Conservation (phyloP, 2,888 invertebrate genomes). For the Druceiella hillmani region DNA sequence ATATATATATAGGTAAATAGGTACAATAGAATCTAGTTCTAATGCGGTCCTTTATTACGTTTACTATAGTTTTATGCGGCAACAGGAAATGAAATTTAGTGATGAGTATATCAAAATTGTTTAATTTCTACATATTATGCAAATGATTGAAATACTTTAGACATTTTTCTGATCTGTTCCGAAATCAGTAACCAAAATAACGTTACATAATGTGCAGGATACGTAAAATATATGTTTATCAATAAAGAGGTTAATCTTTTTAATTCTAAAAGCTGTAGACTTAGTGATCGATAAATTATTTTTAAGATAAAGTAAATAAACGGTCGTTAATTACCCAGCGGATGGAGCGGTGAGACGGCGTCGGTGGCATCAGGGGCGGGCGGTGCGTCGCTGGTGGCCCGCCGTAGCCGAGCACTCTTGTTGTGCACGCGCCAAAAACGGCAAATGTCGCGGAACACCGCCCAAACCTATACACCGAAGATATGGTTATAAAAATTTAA, state of each 20-base stretch:
- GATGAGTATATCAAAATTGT: no score
- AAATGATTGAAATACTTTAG: no score
- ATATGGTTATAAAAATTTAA: slow-evolving; percentile 19
- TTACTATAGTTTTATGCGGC: no score
- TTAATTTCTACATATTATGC: no score
- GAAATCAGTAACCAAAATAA: no score
- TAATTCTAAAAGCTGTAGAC: slow-evolving; percentile 31
- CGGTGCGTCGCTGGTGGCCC: slow-evolving; percentile 34
- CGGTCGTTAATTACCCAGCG: neutral
- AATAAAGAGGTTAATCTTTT: slow-evolving; percentile 3
- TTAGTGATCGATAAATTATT: slow-evolving; percentile 26
- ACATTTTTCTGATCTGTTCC: no score
- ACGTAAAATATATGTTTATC: neutral
- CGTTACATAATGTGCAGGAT: slow-evolving; percentile 4
- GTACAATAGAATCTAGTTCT: no score
- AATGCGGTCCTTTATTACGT: no score
- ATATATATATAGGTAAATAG: no score
- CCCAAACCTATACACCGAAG: slow-evolving; percentile 54
- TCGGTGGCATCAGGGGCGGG: slow-evolving; percentile 34
- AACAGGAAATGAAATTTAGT: no score
- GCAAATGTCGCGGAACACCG: slow-evolving; percentile 71
- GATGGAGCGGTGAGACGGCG: slow-evolving; percentile 29
- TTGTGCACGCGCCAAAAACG: slow-evolving; percentile 69
- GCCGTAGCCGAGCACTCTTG: slow-evolving; percentile 60
- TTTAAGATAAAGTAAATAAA: slow-evolving; percentile 4